These are phyloP conservation scores for Halcyon leucocephala DNA, from an alignment of 2,797 vertebrate species.

Conservation along the genomic window DNA sequence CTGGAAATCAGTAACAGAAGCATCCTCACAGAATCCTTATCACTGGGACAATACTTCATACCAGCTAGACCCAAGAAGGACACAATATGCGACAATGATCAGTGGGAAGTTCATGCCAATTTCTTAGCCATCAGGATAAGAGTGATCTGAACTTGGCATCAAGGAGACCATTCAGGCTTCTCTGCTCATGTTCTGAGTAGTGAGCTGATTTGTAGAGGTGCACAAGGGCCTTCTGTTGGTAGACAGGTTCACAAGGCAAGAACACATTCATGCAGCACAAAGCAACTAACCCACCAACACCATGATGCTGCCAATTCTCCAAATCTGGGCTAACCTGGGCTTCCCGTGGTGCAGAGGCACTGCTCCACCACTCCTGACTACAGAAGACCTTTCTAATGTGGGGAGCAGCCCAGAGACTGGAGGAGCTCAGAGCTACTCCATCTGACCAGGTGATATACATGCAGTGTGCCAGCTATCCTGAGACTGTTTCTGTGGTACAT, in stretches of 20 bases:
- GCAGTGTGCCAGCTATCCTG: background rate
- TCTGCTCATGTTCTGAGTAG: background rate
- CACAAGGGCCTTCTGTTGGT: background rate
- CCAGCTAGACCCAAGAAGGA: background rate
- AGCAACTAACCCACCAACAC: background rate
- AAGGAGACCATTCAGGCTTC: background rate
- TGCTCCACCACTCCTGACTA: background rate
- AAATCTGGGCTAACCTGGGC: background rate
- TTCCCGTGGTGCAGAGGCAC: background rate
- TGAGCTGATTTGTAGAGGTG: background rate
- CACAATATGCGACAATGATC: accelerated
- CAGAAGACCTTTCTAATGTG: background rate
- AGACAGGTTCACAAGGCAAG: background rate
- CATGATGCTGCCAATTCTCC: background rate
- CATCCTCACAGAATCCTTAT: background rate
- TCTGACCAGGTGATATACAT: background rate
- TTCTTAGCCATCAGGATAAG: background rate
- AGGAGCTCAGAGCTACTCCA: background rate
- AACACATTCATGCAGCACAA: background rate
- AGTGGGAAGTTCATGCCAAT: accelerated
- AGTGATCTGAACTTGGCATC: background rate
- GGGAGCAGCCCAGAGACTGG: background rate
- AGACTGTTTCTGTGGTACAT: background rate
- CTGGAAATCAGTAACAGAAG: background rate
- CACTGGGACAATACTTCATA: background rate